Percentiles rank a stretch among this genome's conserved stretches.
Conservation (phyloP, 2,888 invertebrate genomes). For the Eupeodes luniger region DNA sequence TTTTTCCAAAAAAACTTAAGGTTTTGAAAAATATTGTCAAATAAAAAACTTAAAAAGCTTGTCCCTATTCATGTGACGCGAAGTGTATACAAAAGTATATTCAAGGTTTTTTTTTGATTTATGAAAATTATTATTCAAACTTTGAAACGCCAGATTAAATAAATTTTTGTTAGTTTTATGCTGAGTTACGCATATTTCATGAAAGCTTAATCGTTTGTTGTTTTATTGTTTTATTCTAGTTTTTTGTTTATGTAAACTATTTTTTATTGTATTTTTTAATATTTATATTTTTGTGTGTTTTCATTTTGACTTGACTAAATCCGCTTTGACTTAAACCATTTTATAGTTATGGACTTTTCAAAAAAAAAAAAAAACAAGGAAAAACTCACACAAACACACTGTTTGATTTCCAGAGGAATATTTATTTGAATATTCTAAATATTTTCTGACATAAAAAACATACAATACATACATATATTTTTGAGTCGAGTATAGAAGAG, state of each 20-base stretch:
- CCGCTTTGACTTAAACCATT: constrained; percentile 35
- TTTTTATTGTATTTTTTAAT: not conserved
- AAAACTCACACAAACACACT: not conserved
- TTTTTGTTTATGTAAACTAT: not conserved
- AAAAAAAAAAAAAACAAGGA: not conserved
- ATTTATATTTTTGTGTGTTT: not conserved
- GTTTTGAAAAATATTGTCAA: no score
- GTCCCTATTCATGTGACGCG: no score
- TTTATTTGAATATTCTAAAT: constrained; percentile 18
- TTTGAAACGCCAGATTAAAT: constrained; percentile 38
- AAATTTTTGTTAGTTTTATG: constrained; percentile 33
- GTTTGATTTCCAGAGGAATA: constrained; percentile 35
- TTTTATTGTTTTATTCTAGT: constrained; percentile 2
- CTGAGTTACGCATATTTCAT: constrained; percentile 51
- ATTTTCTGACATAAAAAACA: not conserved
- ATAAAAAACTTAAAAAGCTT: no score
- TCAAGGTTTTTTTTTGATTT: constrained; percentile 49
- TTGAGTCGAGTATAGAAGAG: not conserved
- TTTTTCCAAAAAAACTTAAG: no score
- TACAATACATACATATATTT: not conserved
- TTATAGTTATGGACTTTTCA: constrained; percentile 28
- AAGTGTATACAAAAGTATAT: not conserved
- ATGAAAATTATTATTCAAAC: constrained; percentile 53
- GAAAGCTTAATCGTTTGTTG: constrained; percentile 32
- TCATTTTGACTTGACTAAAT: constrained; percentile 38